Conservation (phyloP, 2,888 invertebrate genomes). For the Nomada fucata region DNA sequence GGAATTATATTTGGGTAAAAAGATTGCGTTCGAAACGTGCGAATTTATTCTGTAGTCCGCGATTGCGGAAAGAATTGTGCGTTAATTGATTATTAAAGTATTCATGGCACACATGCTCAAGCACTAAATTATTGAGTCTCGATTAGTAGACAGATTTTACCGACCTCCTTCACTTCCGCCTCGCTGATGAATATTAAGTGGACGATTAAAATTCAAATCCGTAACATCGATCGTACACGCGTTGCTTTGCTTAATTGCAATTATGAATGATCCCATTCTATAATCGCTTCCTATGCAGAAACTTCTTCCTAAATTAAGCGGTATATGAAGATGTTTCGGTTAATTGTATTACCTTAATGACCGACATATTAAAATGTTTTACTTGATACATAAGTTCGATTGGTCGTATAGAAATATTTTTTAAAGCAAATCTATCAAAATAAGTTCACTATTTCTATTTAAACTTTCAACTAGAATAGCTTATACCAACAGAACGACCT, state of each 20-base stretch:
- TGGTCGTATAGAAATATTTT: too few species aligned
- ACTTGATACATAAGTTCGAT: too few species aligned
- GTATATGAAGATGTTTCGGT: neutral
- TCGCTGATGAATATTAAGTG: conserved; percentile 41
- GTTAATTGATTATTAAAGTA: conserved; percentile 31
- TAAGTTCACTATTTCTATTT: too few species aligned
- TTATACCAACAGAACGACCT: neutral
- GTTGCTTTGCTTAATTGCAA: conserved; percentile 25
- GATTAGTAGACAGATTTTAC: conserved; percentile 26
- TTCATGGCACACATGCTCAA: conserved; percentile 26
- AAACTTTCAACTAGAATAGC: too few species aligned
- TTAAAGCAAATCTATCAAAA: too few species aligned
- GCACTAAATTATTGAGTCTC: conserved; percentile 17
- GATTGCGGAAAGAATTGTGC: conserved; percentile 23
- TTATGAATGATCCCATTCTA: conserved; percentile 22
- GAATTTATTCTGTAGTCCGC: neutral
- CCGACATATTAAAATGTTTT: too few species aligned
- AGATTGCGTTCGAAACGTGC: too few species aligned
- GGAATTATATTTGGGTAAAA: too few species aligned
- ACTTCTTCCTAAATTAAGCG: neutral
- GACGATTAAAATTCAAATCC: conserved; percentile 43
- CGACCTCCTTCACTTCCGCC: conserved; percentile 22
- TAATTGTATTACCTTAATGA: neutral
- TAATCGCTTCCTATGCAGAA: conserved; percentile 22
- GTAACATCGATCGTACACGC: conserved; percentile 11